Evolutionary conservation across 2,888 invertebrate genomes (phyloP), one percentile per base, ranked within the genome.

Genomic region (Pyralis farinalis): DNA sequence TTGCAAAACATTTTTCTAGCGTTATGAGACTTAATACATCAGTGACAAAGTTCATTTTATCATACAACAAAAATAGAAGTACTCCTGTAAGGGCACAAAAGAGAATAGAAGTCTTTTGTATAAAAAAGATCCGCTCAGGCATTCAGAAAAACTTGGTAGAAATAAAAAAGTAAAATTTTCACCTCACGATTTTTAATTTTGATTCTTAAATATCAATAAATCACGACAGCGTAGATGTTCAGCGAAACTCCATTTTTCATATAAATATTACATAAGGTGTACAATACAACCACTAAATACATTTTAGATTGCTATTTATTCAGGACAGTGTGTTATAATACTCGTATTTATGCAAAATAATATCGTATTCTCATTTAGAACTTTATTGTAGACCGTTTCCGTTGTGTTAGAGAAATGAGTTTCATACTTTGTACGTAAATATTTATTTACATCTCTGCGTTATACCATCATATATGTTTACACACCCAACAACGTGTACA

Each of bases 91-190:
- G 28, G 20, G 27, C 28, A 50, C 45, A 50, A 50, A 47, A 47
- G 46, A 42, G 43, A 43, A 49, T 43, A 21, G 49, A 42, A 43
- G 45, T 43, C 49, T 44, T 42, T 42, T 35, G 35, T 41, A 33
- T 4, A 49, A 39, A 48, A 46, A 43, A 32, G 42, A 40, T 46
- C 47, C 44, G 44, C 43, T 45, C 44, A 43, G 29, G 38, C 44
- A 43, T 43, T 44, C 43, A 27, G 35, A 40, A 43, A 40, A 47
- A 44, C 40, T 42, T 43, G 36, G 16, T 21, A 27, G 27, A 34
- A 12, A 28, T 25, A 38, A 31, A 32, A 38, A 28, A 37, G 31
- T 30, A 29, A 37, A 37, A 37, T 22, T 37, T 36, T 16, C 20
- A 28, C 30, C 37, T 30, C 37, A 20, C 37, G 46, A 49, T 45